Evolutionary conservation across 2,113 vertebrate species (phyloP).

Genomic region (Vulpes lagopus): DNA sequence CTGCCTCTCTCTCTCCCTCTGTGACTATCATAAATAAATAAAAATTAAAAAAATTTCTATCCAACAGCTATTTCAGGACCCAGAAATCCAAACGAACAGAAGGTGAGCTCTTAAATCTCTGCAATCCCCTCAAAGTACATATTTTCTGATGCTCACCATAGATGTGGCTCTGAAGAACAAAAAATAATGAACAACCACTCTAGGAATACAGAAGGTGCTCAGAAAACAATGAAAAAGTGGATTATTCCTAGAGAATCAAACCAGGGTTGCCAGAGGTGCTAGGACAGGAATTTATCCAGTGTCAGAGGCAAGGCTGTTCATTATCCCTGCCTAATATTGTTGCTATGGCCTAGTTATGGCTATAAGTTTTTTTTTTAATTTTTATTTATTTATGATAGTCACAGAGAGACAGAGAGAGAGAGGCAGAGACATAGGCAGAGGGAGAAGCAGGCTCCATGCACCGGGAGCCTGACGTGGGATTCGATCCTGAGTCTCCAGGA

Average conservation of each 20-base stretch:
- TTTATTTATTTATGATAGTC: too few relatives aligned
- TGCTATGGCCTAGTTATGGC: too few relatives aligned
- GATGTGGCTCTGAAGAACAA: neutral
- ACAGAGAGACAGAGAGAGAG: too few relatives aligned
- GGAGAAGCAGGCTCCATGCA: too few relatives aligned
- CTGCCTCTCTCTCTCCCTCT: too few relatives aligned
- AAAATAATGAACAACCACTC: neutral
- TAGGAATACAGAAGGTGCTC: neutral
- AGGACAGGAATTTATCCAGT: neutral
- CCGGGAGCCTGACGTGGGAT: too few relatives aligned
- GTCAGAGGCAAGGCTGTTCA: neutral
- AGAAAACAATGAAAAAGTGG: neutral
- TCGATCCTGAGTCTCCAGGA: too few relatives aligned
- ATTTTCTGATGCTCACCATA: neutral
- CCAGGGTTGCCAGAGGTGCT: neutral
- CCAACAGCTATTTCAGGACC: neutral
- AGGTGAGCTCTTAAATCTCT: neutral
- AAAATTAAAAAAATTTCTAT: neutral
- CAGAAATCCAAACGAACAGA: neutral
- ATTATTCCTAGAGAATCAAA: neutral
- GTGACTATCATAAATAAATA: too few relatives aligned
- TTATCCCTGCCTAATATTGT: neutral
- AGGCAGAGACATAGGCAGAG: too few relatives aligned
- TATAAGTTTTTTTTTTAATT: neutral
- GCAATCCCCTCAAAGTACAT: neutral